Conservation (phyloP, 2,113 vertebrate species). For the Sander vitreus region DNA sequence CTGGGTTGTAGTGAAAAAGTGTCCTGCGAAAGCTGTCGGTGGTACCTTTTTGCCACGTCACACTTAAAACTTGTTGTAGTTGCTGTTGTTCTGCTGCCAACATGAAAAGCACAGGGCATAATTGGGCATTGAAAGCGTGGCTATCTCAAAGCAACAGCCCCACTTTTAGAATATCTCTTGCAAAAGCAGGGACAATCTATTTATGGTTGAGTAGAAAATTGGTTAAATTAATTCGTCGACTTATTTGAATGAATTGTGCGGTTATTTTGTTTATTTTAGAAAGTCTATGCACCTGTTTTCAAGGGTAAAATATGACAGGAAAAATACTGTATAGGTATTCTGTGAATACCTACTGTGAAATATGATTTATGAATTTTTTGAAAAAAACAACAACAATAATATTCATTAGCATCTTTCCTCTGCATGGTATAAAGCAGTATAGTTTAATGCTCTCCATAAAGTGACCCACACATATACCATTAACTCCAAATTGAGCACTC, state of each 20-base stretch:
- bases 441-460: constrained; percentile 47
- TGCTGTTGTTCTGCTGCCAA: constrained; percentile 19
- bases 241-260: background rate
- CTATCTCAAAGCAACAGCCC: constrained; percentile 29
- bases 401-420: constrained; percentile 15
- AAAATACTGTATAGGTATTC: background rate
- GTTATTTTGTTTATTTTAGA: background rate
- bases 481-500: constrained; percentile 48
- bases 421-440: constrained; percentile 8
- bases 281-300: background rate
- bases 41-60: constrained; percentile 29
- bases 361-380: constrained; percentile 1
- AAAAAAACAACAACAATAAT: background rate
- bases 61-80: constrained; percentile 7
- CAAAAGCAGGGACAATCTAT: constrained; percentile 11
- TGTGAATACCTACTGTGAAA: background rate
- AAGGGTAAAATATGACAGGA: background rate
- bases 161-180: constrained; percentile 14
- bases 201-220: constrained; percentile 9
- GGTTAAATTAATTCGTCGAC: background rate
- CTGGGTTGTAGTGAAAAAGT: constrained; percentile 15
- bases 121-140: constrained; percentile 7
- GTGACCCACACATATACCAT: constrained; percentile 48
- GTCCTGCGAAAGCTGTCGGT: constrained; percentile 22
- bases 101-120: constrained; percentile 13